Percentiles rank a stretch among this genome's conserved stretches.
Evolutionary conservation across 2,888 invertebrate genomes (phyloP).

Genomic region (Xanthia togata): DNA sequence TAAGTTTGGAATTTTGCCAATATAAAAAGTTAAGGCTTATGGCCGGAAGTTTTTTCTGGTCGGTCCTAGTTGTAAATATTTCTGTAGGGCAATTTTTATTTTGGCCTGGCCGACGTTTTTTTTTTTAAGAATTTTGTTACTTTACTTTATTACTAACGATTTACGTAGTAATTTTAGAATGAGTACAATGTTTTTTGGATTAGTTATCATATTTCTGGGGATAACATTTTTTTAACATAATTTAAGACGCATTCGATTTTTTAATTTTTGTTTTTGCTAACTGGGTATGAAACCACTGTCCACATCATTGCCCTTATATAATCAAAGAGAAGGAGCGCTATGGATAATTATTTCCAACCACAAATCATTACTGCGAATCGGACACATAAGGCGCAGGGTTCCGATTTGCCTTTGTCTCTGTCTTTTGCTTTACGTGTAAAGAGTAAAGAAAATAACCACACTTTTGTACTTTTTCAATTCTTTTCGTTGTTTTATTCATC

Average conservation of each 20-base stretch:
- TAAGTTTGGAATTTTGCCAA: conserved; percentile 68
- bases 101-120: background rate
- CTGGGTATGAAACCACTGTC: no score
- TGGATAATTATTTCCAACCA: background rate
- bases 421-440: no score
- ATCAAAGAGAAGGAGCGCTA: no score
- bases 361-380: background rate
- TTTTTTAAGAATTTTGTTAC: conserved; percentile 10
- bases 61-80: conserved; percentile 43
- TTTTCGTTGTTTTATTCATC: no score
- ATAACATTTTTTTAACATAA: background rate
- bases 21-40: conserved; percentile 64
- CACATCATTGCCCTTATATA: background rate
- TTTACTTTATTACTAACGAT: conserved; percentile 32
- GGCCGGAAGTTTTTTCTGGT: conserved; percentile 36
- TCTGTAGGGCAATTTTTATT: conserved; percentile 33
- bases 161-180: conserved; percentile 1
- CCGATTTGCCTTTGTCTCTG: no score
- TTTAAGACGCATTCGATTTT: no score
- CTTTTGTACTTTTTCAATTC: no score
- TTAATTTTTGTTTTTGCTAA: no score
- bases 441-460: no score
- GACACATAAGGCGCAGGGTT: no score
- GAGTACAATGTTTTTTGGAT: background rate
- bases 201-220: background rate